Percentiles rank a stretch among this genome's conserved stretches.
Evolutionary conservation across 2,797 vertebrate genomes (phyloP).

Genomic region (Oryzias dopingdopingensis): DNA sequence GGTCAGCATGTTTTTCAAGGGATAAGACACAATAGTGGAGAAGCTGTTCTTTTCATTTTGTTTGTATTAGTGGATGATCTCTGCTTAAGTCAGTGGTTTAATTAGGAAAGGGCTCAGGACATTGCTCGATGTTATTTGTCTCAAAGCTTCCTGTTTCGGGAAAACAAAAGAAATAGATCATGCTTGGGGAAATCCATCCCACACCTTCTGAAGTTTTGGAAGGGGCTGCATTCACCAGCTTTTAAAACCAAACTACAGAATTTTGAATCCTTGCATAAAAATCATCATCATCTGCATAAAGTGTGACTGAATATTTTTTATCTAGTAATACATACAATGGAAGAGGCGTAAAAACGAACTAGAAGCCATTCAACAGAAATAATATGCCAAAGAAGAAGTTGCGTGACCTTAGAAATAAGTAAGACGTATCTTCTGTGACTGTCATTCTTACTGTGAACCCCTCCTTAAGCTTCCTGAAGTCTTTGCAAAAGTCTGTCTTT

Average conservation of each 20-base stretch:
- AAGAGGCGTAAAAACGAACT: constrained; percentile 12
- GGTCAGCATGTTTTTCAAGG: constrained; percentile 65
- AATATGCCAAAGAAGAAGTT: constrained; percentile 22
- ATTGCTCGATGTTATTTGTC: constrained; percentile 12
- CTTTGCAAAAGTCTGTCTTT: constrained; percentile 55
- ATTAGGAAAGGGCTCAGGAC: constrained; percentile 58
- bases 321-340: no score
- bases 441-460: constrained; percentile 52
- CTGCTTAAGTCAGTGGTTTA: constrained; percentile 64
- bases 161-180: constrained; percentile 30
- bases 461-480: constrained; percentile 53
- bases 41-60: constrained; percentile 71
- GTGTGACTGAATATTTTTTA: background rate
- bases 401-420: constrained; percentile 32
- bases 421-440: constrained; percentile 55
- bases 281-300: constrained; percentile 21
- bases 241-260: background rate
- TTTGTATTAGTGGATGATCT: constrained; percentile 69
- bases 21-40: constrained; percentile 64
- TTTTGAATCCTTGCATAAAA: constrained; percentile 10
- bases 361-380: constrained; percentile 1
- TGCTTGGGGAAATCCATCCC: constrained; percentile 15
- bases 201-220: constrained; percentile 1
- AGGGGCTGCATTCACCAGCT: background rate
- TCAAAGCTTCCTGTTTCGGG: constrained; percentile 18